Conservation (phyloP, 2,888 invertebrate species). For the Deilephila elpenor region DNA sequence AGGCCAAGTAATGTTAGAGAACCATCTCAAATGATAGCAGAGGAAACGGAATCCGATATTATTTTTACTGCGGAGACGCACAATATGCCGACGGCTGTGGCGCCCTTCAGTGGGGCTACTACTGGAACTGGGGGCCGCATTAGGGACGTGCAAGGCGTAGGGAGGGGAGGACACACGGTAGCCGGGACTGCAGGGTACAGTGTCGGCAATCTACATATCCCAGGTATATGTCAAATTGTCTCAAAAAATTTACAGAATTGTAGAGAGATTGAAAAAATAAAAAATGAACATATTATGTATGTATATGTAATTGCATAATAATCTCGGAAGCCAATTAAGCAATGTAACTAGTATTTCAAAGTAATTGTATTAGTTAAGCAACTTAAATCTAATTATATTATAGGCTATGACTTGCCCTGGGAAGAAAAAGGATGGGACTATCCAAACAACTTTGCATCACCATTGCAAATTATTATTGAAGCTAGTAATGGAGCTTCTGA, state of each 20-base stretch:
- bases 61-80: constrained; percentile 99
- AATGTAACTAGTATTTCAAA: neutral
- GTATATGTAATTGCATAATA: too few relatives aligned
- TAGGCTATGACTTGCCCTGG: constrained; percentile 94
- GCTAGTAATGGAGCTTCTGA: constrained; percentile 99
- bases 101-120: constrained; percentile 98
- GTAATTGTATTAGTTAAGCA: constrained; percentile 37
- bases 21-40: constrained; percentile 86
- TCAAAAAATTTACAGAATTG: neutral
- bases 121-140: constrained; percentile 99
- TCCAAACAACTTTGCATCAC: constrained; percentile 95
- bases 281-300: too few relatives aligned
- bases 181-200: constrained; percentile 99
- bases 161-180: constrained; percentile 96
- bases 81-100: constrained; percentile 98
- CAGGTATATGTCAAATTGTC: constrained; percentile 83
- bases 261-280: too few relatives aligned
- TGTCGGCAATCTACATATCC: constrained; percentile 96
- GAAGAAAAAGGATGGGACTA: constrained; percentile 90
- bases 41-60: constrained; percentile 89
- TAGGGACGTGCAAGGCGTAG: constrained; percentile 97
- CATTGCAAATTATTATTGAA: constrained; percentile 95
- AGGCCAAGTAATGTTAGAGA: constrained; percentile 84
- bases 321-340: too few relatives aligned
- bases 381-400: neutral